Base-by-base conservation (phyloP, 2,888 invertebrate species). In the Brassicogethes aeneus region DNA sequence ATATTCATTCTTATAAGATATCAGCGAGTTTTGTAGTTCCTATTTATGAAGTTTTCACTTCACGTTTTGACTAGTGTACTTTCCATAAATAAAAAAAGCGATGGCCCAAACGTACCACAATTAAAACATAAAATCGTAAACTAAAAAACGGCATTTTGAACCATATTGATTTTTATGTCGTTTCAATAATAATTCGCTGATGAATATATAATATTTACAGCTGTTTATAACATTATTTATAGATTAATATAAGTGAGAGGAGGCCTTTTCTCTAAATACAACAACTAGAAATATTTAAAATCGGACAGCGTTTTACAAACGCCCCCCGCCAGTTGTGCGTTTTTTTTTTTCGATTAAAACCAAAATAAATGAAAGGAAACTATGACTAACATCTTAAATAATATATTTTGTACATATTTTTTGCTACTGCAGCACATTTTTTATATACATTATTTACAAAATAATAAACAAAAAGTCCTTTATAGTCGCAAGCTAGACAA, bases 21-120 rank as follows among this genome's bases (percentile, higher is more conserved):
- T 79, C 78, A 79, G 79, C 79, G 80, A 80, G 80, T 79, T 79
- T 79, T 78, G 78, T 78, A 79, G 79, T 79, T 80, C 79, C 79
- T 79, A 77, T 78, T 73, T 61, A 72, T 71, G 76, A 60, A 63
- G 61, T 59, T 52, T 48, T 41, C 50, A 58, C 62, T 56, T 56
- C 62, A 62, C 55, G 51, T 57, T 66, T 66, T 67, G 67, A 68
- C 68, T 68, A 69, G 66, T 64, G 64, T 64, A 65, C 60, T 57
- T 64, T 66, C 66, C 51, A 56, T 56, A 56, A 56, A 54, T 52
- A 55, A 58, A 52, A 56, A 46, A 57, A 56, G 52, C 53, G 45
- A 56, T 57, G 59, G 59, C 55, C 54, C 56, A 45, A 54, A 56
- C 50, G 53, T 55, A 57, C 56, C 56, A 57, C 46, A 34, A 44